A percentile compares a stretch with the other conserved stretches of the same genome.
Evolutionary conservation across 2,888 invertebrate species (phyloP).

Genomic region (Halictus ligatus): DNA sequence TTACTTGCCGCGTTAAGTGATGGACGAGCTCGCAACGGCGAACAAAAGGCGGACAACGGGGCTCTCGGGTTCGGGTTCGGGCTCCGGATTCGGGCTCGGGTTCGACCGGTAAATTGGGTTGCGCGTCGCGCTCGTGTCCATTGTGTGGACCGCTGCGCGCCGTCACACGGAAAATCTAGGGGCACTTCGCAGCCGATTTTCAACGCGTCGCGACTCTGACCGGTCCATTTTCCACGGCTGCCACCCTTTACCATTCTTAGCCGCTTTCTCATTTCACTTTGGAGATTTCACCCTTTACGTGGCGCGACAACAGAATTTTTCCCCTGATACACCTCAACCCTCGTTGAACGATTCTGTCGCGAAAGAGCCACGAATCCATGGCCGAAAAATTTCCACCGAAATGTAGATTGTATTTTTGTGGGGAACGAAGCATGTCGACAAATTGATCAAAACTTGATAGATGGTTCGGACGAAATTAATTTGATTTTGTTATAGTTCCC

Average conservation of each 20-base stretch:
- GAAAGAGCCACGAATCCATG: too few relatives aligned
- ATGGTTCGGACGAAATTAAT: neutral
- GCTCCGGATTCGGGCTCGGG: neutral
- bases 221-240: neutral
- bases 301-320: neutral
- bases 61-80: neutral
- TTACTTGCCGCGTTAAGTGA: slow-evolving; percentile 1
- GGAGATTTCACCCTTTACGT: neutral
- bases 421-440: neutral
- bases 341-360: neutral
- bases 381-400: neutral
- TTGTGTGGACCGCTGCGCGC: neutral
- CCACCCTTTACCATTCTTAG: neutral
- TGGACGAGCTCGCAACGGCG: neutral
- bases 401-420: neutral
- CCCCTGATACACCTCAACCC: neutral
- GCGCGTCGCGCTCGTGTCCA: neutral
- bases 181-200: neutral
- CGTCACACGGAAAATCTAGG: neutral
- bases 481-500: neutral
- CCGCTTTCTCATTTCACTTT: neutral
- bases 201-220: slow-evolving; percentile 2
- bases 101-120: neutral
- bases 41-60: slow-evolving; percentile 33
- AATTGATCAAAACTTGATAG: neutral